Base-by-base conservation (phyloP, 2,888 invertebrate genomes). In the Leptinotarsa haldemani region DNA sequence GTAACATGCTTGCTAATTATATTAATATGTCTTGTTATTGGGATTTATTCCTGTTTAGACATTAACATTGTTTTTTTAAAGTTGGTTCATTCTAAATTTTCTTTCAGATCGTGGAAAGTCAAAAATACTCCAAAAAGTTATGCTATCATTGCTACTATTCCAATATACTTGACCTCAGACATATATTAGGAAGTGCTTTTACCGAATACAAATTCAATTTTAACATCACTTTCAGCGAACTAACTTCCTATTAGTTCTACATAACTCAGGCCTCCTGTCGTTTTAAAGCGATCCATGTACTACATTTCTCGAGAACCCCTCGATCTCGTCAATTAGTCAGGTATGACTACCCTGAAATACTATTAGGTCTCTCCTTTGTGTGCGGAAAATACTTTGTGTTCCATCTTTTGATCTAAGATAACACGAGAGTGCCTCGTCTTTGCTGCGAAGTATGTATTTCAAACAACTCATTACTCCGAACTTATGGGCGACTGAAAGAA, bases 351-450 rank as follows among this genome's bases (percentile, higher is more conserved):
- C 40, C 61, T n/a, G 61, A 40, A n/a, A 61, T 61, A 61, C 30
- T 61, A 61, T 61, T 61, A 61, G 16, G 61, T 25, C 52, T 16
- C 66, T 52, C 66, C 65, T 66, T 66, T 66, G 47, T 65, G 22
- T 48, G 16, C 13, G 5, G 20, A 16, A 65, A 65, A 65, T 65
- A 65, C n/a, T 65, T 65, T 46, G 66, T 66, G n/a, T 25, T 25
- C 5, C 46, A 66, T 50, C 66, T 47, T 66, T 66, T 66, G 66
- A 66, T 66, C 48, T 47, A 22, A 66, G 66, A 52, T 25, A 48
- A 65, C 25, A 66, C 50, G 52, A 9, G 30, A 66, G 25, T 48
- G 66, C 25, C 15, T 58, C 30, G n/a, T 25, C 65, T 47, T 20
- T 47, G 65, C 48, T 65, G n/a, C 47, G 47, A 47, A 65, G 47